Evolutionary conservation across 2,888 invertebrate species (phyloP).

Genomic region (Mesochorus sp.): DNA sequence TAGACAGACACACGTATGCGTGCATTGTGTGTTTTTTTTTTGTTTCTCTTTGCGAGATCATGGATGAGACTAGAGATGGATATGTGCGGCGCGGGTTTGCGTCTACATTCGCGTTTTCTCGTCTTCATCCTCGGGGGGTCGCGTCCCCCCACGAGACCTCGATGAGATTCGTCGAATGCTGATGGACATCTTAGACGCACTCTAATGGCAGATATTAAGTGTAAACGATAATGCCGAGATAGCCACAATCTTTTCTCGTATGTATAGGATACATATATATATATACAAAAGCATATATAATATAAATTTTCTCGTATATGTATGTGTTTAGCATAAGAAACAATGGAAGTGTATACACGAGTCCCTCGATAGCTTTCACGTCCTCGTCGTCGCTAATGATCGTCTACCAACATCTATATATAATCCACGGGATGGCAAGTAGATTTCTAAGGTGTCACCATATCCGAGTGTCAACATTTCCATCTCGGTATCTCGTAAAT

Average conservation of each 20-base stretch:
- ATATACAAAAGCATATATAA: too few relatives aligned
- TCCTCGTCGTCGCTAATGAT: conserved; percentile 56
- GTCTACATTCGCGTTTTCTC: conserved; percentile 27
- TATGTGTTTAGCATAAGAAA: conserved; percentile 64
- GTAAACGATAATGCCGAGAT: conserved; percentile 55
- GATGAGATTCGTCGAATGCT: conserved; percentile 8
- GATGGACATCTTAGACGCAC: conserved; percentile 28
- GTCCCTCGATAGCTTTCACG: conserved; percentile 57
- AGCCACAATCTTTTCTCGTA: conserved; percentile 1
- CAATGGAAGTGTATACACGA: conserved; percentile 56
- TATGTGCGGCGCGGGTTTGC: conserved; percentile 15
- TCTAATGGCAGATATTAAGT: conserved; percentile 65
- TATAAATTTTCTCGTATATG: conserved; percentile 9
- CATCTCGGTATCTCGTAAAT: conserved; percentile 26
- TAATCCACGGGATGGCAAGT: background rate
- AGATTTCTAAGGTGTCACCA: conserved; percentile 66
- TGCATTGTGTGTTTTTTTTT: background rate
- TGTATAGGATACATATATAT: too few relatives aligned
- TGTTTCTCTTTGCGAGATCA: conserved; percentile 9
- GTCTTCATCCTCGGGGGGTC: conserved; percentile 46
- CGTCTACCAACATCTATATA: conserved; percentile 22
- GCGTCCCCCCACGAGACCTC: conserved; percentile 45
- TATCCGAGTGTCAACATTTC: conserved; percentile 50
- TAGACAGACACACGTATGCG: background rate
- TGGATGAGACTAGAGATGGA: conserved; percentile 39